Conservation (phyloP, 2,888 invertebrate genomes). For the Sphinx pinastri region DNA sequence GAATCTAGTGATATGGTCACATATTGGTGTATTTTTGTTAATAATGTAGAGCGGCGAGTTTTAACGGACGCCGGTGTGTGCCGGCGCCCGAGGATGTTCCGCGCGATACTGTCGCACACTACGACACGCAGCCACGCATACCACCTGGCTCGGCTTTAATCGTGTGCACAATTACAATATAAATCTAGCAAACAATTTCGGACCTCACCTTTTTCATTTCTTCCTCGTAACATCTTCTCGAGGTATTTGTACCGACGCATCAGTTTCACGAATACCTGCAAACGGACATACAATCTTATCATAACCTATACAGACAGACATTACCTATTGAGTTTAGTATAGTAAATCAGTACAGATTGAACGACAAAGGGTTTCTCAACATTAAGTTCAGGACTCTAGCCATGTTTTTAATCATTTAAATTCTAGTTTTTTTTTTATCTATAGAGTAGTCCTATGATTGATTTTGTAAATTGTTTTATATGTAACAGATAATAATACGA, state of each 20-base stretch:
- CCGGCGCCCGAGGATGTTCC: slow-evolving; percentile 5
- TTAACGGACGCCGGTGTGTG: background rate
- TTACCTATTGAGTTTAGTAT: background rate
- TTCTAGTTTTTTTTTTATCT: no score
- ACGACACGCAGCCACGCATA: slow-evolving; percentile 17
- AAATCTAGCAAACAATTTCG: background rate
- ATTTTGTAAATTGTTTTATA: no score
- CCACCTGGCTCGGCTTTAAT: slow-evolving; percentile 23
- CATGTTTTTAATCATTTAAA: slow-evolving; percentile 75
- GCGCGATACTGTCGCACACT: slow-evolving; percentile 26
- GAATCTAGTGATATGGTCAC: no score
- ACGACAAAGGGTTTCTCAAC: slow-evolving; percentile 77
- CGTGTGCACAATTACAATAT: slow-evolving; percentile 9
- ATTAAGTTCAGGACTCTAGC: slow-evolving; percentile 79
- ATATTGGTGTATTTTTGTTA: background rate
- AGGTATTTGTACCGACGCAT: slow-evolving; percentile 99
- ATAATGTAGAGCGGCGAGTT: slow-evolving; percentile 19
- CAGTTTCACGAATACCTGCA: slow-evolving; percentile 96
- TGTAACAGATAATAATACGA: no score
- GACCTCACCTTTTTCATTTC: slow-evolving; percentile 95
- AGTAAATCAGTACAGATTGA: slow-evolving; percentile 60
- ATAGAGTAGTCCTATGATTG: no score
- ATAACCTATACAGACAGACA: background rate
- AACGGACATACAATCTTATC: slow-evolving; percentile 31
- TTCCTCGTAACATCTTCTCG: slow-evolving; percentile 99